These are phyloP conservation scores for Campopleginae sp. DNA, from an alignment of 2,888 invertebrate species.

Conservation along the genomic window DNA sequence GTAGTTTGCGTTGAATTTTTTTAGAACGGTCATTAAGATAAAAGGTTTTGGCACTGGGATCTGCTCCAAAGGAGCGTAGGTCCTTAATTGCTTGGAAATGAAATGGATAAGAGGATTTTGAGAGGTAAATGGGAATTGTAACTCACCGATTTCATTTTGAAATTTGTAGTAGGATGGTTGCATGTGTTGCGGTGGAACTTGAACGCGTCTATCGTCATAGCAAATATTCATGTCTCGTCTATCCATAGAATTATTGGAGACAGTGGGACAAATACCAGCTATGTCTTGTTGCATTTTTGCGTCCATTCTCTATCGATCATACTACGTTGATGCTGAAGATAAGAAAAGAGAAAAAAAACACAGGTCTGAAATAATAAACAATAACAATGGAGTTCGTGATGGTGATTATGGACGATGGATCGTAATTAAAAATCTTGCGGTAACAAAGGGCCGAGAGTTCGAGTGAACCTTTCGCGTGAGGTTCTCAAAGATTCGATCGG, in stretches of 20 bases:
- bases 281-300: slow-evolving; percentile 59
- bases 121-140: background rate
- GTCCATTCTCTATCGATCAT: slow-evolving; percentile 60
- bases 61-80: background rate
- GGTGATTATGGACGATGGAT: background rate
- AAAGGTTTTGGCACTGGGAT: background rate
- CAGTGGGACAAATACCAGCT: slow-evolving; percentile 47
- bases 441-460: background rate
- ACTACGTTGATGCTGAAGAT: slow-evolving; percentile 37
- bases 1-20: background rate
- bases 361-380: slow-evolving; percentile 34
- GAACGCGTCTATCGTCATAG: slow-evolving; percentile 59
- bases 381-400: slow-evolving; percentile 36
- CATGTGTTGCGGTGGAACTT: slow-evolving; percentile 49
- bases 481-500: slow-evolving; percentile 2
- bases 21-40: background rate
- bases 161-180: slow-evolving; percentile 60
- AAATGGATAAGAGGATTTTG: background rate
- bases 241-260: slow-evolving; percentile 54
- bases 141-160: slow-evolving; percentile 56
- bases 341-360: background rate
- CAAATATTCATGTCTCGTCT: slow-evolving; percentile 57
- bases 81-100: background rate
- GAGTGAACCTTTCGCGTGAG: background rate
- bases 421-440: slow-evolving; percentile 1